phyloP scores from a whole-genome alignment of 2,888 invertebrate species.

The Artemia sinica region DNA sequence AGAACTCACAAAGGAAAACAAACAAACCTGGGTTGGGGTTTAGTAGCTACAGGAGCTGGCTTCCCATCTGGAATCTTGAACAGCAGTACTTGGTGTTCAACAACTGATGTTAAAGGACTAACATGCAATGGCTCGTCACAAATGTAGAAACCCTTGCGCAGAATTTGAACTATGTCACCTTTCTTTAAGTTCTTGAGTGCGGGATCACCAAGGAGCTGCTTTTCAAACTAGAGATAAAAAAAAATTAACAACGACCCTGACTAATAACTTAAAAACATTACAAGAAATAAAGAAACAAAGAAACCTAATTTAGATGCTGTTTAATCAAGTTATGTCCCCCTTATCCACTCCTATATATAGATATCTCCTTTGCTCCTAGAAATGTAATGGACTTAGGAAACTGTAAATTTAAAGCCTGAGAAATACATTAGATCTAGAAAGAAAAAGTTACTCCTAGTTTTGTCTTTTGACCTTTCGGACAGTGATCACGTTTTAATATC shows the following conservation, averaged over 20 bases:
- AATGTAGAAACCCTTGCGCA: conserved; percentile 85
- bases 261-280: not conserved
- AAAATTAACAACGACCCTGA: conserved; percentile 17
- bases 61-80: conserved; percentile 92
- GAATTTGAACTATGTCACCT: conserved; percentile 88
- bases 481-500: too few relatives aligned
- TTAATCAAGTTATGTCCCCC: too few relatives aligned
- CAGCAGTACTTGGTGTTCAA: conserved; percentile 60
- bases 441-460: too few relatives aligned
- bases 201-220: conserved; percentile 74
- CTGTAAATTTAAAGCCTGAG: too few relatives aligned
- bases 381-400: too few relatives aligned
- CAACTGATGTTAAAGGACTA: conserved; percentile 48
- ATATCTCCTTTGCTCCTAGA: too few relatives aligned
- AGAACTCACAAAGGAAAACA: too few relatives aligned
- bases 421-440: too few relatives aligned
- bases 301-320: too few relatives aligned
- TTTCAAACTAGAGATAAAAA: conserved; percentile 46
- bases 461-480: too few relatives aligned
- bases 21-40: too few relatives aligned
- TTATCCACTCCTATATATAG: too few relatives aligned
- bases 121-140: conserved; percentile 63
- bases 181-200: conserved; percentile 59
- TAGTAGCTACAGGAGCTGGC: conserved; percentile 35
- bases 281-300: not conserved